Conservation (phyloP, 1,140 invertebrate genomes). For the Dinothrombium tinctorium region DNA sequence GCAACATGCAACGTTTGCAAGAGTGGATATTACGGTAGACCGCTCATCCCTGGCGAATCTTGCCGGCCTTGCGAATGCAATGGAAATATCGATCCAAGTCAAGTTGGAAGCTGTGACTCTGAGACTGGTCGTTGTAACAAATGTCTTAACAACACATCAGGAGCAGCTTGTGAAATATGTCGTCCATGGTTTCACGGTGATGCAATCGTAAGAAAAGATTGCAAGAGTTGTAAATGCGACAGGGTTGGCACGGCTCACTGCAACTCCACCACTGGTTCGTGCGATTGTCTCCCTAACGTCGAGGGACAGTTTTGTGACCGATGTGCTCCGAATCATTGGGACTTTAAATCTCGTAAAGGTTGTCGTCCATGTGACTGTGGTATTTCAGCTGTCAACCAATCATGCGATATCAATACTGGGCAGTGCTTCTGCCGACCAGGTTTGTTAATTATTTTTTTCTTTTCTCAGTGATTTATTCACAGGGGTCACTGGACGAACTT, state of each 20-base stretch:
- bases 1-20: constrained; percentile 53
- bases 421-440: constrained; percentile 29
- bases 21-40: constrained; percentile 58
- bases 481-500: constrained; percentile 61
- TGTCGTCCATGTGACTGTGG: constrained; percentile 62
- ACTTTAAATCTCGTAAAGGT: constrained; percentile 43
- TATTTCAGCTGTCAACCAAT: constrained; percentile 42
- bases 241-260: constrained; percentile 30
- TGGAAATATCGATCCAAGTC: constrained; percentile 65
- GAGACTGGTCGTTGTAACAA: constrained; percentile 54
- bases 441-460: not conserved
- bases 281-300: constrained; percentile 66
- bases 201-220: constrained; percentile 65
- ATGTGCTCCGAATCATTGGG: constrained; percentile 35
- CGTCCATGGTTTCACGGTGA: constrained; percentile 74
- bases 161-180: constrained; percentile 64
- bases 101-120: constrained; percentile 67
- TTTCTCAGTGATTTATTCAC: constrained; percentile 19
- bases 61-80: constrained; percentile 83
- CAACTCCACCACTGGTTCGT: constrained; percentile 41
- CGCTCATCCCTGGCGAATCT: constrained; percentile 34
- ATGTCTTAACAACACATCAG: constrained; percentile 75
- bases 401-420: constrained; percentile 59
- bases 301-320: constrained; percentile 56
- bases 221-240: constrained; percentile 28